Percentiles rank a stretch among this genome's conserved stretches.
phyloP scores from a whole-genome alignment of 2,797 vertebrate species.

The Enteromius trimaculatus region DNA sequence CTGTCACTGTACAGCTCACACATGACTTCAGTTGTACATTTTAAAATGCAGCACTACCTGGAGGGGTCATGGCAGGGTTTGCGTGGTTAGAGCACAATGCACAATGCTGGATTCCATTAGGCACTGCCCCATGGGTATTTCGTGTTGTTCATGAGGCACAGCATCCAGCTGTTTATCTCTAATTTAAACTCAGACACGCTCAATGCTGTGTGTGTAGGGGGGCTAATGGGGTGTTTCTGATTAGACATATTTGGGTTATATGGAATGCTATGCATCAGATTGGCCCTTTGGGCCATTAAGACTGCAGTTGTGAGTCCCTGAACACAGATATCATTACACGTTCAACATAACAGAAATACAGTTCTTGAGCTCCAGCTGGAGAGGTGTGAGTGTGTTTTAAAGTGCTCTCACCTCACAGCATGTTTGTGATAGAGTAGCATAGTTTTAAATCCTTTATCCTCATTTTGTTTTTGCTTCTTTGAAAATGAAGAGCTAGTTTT shows the following conservation, averaged over 20 bases:
- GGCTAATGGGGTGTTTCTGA: constrained; percentile 44
- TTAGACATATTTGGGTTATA: constrained; percentile 38
- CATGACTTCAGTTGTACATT: constrained; percentile 20
- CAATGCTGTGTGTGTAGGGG: constrained; percentile 23
- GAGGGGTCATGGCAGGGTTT: constrained; percentile 50
- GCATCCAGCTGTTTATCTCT: constrained; percentile 41
- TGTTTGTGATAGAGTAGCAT: not conserved
- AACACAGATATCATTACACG: constrained; percentile 42
- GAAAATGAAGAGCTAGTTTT: not conserved
- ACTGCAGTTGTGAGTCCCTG: constrained; percentile 23
- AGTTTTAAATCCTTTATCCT: not conserved
- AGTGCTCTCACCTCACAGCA: not conserved
- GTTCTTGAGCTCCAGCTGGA: constrained; percentile 33
- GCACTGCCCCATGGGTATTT: constrained; percentile 21
- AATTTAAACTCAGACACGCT: constrained; percentile 43
- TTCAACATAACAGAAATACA: constrained; percentile 27
- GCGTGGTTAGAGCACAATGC: constrained; percentile 27
- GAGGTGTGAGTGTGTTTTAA: constrained; percentile 9
- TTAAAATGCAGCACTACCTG: constrained; percentile 26
- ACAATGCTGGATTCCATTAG: constrained; percentile 41
- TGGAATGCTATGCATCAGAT: constrained; percentile 25
- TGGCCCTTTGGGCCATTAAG: constrained; percentile 37
- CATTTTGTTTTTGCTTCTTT: constrained; percentile 22
- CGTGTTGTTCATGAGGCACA: constrained; percentile 34
- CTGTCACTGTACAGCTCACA: constrained; percentile 10